Evolutionary conservation across 2,888 invertebrate genomes (phyloP), one percentile per base, ranked within the genome.

Genomic region (Spilosoma lubricipeda): DNA sequence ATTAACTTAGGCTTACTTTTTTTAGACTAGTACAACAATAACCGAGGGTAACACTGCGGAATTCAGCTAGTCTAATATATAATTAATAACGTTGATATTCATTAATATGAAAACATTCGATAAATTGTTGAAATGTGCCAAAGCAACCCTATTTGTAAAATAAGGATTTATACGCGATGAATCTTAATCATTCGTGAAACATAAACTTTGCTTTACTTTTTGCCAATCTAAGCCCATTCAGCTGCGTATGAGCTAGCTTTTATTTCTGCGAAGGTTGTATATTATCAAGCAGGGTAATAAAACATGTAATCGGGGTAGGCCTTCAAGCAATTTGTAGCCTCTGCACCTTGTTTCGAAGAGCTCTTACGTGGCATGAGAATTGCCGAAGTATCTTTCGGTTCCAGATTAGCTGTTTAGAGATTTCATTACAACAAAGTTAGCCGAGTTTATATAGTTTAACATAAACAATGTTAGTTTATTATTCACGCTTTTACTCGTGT

Each of bases 281-380:
- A 5, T 63, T 63, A 48, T 67, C 27, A 2, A 30, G 23, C 42
- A 30, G 45, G 8, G 23, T 33, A 67, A 67, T 67, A 48, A 67
- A 48, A 67, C 20, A 23, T 59, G n/a, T 63, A 33, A 30, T 66
- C 48, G 18, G 45, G 30, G 56, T 42, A 33, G 30, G 33, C 27
- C 36, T 63, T 67, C 45, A 59, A 45, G 76, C 81, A 67, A 63
- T 78, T 83, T 59, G 33, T 73, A 64, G 56, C 82, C 85, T 75
- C 82, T 80, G 78, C 65, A 59, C 73, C 56, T 27, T 67, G 73
- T 73, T 73, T n/a, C 4, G 27, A 71, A 76, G n/a, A 71, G 65
- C 71, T 77, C 69, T 70, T 42, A 67, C 48, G n/a, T 42, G 42
- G 74, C 66, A 71, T 36, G 63, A 48, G 72, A 75, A 83, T 76